Percentiles rank a stretch among this genome's conserved stretches.
Evolutionary conservation across 2,113 vertebrate species (phyloP).

Genomic region (Rhegmatorhina hoffmannsi): DNA sequence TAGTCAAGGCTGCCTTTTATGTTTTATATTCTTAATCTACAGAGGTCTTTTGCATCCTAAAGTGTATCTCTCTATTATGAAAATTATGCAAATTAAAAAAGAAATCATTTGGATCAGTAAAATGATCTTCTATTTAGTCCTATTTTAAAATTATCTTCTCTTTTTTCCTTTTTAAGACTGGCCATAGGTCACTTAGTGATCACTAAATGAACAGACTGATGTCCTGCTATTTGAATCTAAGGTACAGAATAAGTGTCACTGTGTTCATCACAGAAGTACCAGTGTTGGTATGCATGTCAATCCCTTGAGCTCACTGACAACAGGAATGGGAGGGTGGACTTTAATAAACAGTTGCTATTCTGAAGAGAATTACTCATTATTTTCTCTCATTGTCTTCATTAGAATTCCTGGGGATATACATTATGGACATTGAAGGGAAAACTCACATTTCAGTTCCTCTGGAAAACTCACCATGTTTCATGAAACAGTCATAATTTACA

Average conservation of each 20-base stretch:
- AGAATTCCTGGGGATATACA: neutral
- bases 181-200: neutral
- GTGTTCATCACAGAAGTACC: neutral
- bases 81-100: neutral
- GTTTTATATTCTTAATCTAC: neutral
- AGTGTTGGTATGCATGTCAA: neutral
- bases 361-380: neutral
- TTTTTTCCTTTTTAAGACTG: neutral
- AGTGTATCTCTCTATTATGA: neutral
- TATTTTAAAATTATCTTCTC: neutral
- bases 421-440: neutral
- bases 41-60: neutral
- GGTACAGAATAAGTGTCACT: neutral
- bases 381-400: neutral
- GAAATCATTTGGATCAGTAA: neutral
- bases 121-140: neutral
- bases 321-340: neutral
- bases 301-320: neutral
- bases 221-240: neutral
- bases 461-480: neutral
- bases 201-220: neutral
- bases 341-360: neutral
- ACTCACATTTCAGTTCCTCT: neutral
- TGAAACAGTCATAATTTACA: neutral
- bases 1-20: neutral